Evolutionary conservation across 2,797 vertebrate genomes (phyloP).

Genomic region (Gymnoscopelus microlampas): DNA sequence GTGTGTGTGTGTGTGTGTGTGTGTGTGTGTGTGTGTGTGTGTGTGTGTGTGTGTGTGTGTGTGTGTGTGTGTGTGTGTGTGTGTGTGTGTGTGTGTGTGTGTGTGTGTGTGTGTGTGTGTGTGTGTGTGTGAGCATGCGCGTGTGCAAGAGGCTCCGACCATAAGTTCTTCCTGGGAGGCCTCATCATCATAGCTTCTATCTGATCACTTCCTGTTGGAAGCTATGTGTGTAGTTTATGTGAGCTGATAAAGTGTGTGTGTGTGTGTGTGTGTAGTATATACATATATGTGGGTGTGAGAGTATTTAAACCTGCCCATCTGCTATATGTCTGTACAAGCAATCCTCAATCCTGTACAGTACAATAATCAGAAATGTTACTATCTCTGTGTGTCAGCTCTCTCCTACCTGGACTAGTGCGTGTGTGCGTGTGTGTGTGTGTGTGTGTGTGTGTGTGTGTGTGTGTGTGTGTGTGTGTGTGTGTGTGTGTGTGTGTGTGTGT

Average conservation of each 20-base stretch:
- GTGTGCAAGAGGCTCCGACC: slow-evolving; percentile 27
- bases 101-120: slow-evolving; percentile 1
- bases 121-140: slow-evolving; percentile 1
- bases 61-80: not conserved
- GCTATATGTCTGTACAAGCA: slow-evolving; percentile 21
- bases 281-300: not conserved
- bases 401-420: slow-evolving; percentile 50
- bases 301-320: slow-evolving; percentile 56
- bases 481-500: slow-evolving; percentile 26
- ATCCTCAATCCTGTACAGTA: slow-evolving; percentile 27
- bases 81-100: not conserved
- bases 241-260: not conserved
- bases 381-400: slow-evolving; percentile 55
- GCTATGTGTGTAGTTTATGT: slow-evolving; percentile 25
- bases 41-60: slow-evolving; percentile 39
- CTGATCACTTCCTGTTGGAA: slow-evolving; percentile 66
- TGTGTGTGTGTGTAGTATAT: slow-evolving; percentile 1
- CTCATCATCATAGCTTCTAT: slow-evolving; percentile 63
- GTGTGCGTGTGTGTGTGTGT: slow-evolving; percentile 14
- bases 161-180: slow-evolving; percentile 69
- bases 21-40: slow-evolving; percentile 42
- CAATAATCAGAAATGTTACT: slow-evolving; percentile 17
- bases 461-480: slow-evolving; percentile 25
- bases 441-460: slow-evolving; percentile 32
- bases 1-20: slow-evolving; percentile 8